Percentiles rank a stretch among this genome's conserved stretches.
phyloP scores from a whole-genome alignment of 2,888 invertebrate genomes.

The Diarsia dahlii region DNA sequence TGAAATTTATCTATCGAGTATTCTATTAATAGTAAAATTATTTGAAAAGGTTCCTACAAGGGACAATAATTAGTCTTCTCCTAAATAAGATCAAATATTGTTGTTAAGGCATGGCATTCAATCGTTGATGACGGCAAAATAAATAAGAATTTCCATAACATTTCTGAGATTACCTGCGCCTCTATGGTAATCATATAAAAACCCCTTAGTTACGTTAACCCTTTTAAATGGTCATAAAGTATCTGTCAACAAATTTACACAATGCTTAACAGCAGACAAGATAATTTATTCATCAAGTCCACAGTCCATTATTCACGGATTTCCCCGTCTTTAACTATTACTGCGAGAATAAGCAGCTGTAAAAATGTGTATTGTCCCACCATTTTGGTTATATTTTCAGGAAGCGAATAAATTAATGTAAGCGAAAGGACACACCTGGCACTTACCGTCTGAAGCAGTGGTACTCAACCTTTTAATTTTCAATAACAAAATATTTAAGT shows the following conservation, averaged over 20 bases:
- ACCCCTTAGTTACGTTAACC: neutral
- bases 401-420: conserved; percentile 6
- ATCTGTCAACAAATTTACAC: conserved; percentile 33
- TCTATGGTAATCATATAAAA: neutral
- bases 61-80: neutral
- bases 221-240: conserved; percentile 12
- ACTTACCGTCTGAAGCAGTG: neutral
- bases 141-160: too few species aligned
- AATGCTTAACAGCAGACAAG: conserved; percentile 13
- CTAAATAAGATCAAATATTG: neutral
- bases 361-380: conserved; percentile 12
- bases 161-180: neutral
- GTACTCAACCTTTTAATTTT: conserved; percentile 41
- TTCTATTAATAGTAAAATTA: neutral
- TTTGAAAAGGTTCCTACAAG: neutral
- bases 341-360: conserved; percentile 47
- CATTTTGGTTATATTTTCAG: conserved; percentile 32
- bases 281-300: conserved; percentile 22
- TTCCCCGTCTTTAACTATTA: conserved; percentile 32
- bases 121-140: neutral
- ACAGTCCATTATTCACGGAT: conserved; percentile 33
- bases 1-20: neutral
- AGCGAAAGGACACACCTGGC: conserved; percentile 49
- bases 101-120: neutral
- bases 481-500: neutral